Percentiles rank a stretch among this genome's conserved stretches.
These are phyloP conservation scores for Habropoda laboriosa DNA, from an alignment of 1,140 invertebrate species.

Conservation along the genomic window DNA sequence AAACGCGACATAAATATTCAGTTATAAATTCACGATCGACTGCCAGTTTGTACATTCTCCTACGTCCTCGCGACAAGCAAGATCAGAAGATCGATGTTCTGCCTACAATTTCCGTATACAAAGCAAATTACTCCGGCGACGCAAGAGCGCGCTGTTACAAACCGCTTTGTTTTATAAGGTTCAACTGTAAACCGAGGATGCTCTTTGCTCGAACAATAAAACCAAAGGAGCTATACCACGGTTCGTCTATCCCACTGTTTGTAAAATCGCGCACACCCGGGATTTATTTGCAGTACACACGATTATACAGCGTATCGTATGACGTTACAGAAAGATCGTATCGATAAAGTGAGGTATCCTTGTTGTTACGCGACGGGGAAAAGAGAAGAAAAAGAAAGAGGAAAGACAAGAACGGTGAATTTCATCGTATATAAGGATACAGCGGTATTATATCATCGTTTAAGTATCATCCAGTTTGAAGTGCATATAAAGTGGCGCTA, in stretches of 20 bases:
- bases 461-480: neutral
- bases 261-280: neutral
- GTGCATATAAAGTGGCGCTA: neutral
- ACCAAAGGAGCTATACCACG: neutral
- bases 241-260: constrained; percentile 3
- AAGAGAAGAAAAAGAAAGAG: neutral
- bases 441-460: neutral
- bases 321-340: neutral
- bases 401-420: constrained; percentile 22
- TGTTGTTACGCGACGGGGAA: too few species aligned
- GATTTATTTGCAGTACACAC: neutral
- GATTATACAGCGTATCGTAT: neutral
- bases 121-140: neutral
- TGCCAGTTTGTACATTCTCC: neutral
- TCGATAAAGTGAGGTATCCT: neutral
- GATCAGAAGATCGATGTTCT: neutral
- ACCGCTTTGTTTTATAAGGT: neutral
- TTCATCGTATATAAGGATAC: neutral
- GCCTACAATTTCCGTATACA: neutral
- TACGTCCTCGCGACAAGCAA: neutral
- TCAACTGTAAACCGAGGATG: too few species aligned
- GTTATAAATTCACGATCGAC: neutral
- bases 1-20: neutral
- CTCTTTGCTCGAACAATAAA: neutral
- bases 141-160: too few species aligned